phyloP scores from a whole-genome alignment of 2,113 vertebrate genomes.

The Megaptera novaeangliae region DNA sequence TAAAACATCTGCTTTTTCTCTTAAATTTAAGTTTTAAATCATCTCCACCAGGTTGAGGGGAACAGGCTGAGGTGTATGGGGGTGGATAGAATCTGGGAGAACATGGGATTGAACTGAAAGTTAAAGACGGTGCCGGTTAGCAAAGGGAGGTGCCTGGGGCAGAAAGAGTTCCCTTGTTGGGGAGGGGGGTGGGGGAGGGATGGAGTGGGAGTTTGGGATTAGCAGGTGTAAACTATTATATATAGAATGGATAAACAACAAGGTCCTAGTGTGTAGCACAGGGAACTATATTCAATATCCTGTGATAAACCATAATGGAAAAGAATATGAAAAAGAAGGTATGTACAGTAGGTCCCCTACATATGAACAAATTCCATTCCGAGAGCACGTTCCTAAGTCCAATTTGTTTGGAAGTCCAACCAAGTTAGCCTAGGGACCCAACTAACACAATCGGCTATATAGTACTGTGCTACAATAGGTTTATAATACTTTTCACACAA shows the following conservation, averaged over 20 bases:
- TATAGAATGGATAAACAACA: background rate
- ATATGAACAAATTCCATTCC: too few relatives aligned
- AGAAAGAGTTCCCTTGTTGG: background rate
- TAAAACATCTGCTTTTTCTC: background rate
- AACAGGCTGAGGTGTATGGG: background rate
- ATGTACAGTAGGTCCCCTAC: too few relatives aligned
- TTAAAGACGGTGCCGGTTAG: background rate
- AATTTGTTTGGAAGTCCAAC: too few relatives aligned
- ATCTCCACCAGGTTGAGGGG: background rate
- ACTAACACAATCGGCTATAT: too few relatives aligned
- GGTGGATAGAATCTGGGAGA: background rate
- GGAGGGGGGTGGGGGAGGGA: background rate
- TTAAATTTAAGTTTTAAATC: background rate
- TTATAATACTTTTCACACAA: too few relatives aligned
- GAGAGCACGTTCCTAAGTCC: too few relatives aligned
- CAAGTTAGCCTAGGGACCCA: too few relatives aligned
- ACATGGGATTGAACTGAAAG: background rate
- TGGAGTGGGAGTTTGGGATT: background rate
- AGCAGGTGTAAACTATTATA: background rate
- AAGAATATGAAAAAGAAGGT: background rate
- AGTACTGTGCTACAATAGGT: too few relatives aligned
- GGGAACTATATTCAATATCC: background rate
- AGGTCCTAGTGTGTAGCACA: background rate
- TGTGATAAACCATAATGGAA: background rate
- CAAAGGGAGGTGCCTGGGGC: background rate